Evolutionary conservation across 2,113 vertebrate genomes (phyloP).

Genomic region (Oncorhynchus kisutch): DNA sequence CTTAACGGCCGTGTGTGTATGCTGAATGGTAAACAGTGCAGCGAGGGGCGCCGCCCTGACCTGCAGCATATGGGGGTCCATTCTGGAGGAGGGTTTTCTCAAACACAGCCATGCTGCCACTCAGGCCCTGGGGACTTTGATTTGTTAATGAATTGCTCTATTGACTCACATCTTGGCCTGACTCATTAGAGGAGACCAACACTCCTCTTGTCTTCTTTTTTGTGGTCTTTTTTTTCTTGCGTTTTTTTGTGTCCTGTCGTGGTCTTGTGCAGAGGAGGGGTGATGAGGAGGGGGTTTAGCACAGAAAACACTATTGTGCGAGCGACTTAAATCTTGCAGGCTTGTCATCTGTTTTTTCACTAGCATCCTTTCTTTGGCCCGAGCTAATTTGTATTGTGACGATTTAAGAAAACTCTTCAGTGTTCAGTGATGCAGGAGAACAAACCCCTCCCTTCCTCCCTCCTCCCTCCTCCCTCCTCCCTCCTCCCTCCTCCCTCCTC

Average conservation of each 20-base stretch:
- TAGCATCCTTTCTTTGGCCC: conserved; percentile 70
- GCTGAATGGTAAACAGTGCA: conserved; percentile 89
- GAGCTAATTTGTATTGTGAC: conserved; percentile 91
- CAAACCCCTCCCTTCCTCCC: conserved; percentile 61
- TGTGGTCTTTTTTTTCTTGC: conserved; percentile 62
- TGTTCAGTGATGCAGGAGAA: conserved; percentile 78
- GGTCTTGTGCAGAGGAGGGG: conserved; percentile 53
- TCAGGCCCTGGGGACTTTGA: conserved; percentile 91
- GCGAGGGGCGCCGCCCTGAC: conserved; percentile 88
- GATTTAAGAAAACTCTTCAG: conserved; percentile 85
- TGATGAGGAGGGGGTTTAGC: conserved; percentile 60
- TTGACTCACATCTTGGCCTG: conserved; percentile 96
- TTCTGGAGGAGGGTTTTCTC: conserved; percentile 88
- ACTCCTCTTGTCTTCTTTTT: conserved; percentile 71
- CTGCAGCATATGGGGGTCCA: conserved; percentile 93
- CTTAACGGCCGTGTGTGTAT: conserved; percentile 90
- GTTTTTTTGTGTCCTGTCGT: conserved; percentile 54
- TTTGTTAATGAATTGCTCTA: conserved; percentile 99
- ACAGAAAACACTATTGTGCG: conserved; percentile 83
- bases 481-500: conserved; percentile 20
- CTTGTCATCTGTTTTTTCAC: conserved; percentile 80
- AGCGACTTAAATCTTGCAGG: conserved; percentile 81
- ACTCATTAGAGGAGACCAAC: conserved; percentile 94
- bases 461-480: conserved; percentile 10
- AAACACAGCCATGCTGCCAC: conserved; percentile 82